Evolutionary conservation across 2,797 vertebrate genomes (phyloP).

Genomic region (Meda fulgida): DNA sequence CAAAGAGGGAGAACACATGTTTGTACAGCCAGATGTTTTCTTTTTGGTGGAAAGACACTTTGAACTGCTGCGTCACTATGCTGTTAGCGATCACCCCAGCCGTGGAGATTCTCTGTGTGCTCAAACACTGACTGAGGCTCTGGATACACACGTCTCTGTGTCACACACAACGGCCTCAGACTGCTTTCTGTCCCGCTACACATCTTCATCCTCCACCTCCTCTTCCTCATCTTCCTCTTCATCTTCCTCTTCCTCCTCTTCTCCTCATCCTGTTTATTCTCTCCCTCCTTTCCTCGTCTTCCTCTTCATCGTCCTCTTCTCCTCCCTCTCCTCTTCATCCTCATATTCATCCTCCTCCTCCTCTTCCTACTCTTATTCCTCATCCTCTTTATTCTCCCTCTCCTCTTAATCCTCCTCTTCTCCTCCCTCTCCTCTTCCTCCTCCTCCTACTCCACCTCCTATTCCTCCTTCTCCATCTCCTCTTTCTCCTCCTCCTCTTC

Average conservation of each 20-base stretch:
- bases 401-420: neutral
- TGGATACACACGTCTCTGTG: neutral
- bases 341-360: neutral
- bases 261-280: too few species aligned
- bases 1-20: neutral
- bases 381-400: too few species aligned
- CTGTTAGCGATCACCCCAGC: slow-evolving; percentile 54
- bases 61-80: slow-evolving; percentile 35
- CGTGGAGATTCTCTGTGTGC: slow-evolving; percentile 34
- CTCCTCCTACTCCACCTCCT: too few species aligned
- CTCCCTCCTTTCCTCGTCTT: too few species aligned
- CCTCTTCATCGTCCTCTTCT: too few species aligned
- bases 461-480: neutral
- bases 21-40: slow-evolving; percentile 1
- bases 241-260: too few species aligned
- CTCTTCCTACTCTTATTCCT: neutral
- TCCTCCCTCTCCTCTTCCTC: neutral
- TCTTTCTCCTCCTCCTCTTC: too few species aligned
- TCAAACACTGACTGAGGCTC: slow-evolving; percentile 6
- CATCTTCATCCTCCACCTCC: neutral
- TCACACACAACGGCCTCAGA: neutral
- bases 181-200: neutral
- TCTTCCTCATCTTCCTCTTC: neutral
- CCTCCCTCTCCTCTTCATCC: neutral
- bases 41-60: slow-evolving; percentile 24